Conservation (phyloP, 2,797 vertebrate genomes). For the Dermochelys coriacea region DNA sequence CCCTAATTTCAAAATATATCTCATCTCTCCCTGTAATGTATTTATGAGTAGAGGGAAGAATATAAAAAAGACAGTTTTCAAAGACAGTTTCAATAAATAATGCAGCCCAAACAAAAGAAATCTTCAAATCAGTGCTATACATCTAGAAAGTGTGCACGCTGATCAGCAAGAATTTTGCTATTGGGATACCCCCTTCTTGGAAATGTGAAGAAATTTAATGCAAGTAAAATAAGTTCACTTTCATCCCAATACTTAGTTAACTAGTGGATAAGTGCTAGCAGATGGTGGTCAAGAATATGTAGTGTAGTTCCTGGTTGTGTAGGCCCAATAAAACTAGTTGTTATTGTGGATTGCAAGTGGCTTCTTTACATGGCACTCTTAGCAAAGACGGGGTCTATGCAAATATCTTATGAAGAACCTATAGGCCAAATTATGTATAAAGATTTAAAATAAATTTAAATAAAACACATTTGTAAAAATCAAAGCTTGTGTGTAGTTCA, state of each 20-base stretch:
- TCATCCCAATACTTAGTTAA: background rate
- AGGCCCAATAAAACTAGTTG: background rate
- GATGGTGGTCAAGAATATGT: background rate
- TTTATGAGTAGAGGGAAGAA: background rate
- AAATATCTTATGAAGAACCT: background rate
- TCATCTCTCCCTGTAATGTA: background rate
- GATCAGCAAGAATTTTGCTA: background rate
- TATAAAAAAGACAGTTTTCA: accelerated
- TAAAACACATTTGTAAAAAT: background rate
- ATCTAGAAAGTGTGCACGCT: background rate
- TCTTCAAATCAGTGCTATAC: background rate
- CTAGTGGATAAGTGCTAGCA: background rate
- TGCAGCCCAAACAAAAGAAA: background rate
- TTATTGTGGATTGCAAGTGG: accelerated
- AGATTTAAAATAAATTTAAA: background rate
- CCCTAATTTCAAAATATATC: background rate
- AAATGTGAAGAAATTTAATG: background rate
- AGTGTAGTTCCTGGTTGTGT: accelerated
- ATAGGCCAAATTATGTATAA: background rate
- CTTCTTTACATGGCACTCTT: background rate
- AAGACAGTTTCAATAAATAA: background rate
- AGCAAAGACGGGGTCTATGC: background rate
- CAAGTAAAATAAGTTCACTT: background rate
- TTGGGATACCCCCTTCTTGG: background rate
- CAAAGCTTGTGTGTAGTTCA: background rate